Conservation (phyloP, 2,888 invertebrate species). For the Latheticus oryzae region DNA sequence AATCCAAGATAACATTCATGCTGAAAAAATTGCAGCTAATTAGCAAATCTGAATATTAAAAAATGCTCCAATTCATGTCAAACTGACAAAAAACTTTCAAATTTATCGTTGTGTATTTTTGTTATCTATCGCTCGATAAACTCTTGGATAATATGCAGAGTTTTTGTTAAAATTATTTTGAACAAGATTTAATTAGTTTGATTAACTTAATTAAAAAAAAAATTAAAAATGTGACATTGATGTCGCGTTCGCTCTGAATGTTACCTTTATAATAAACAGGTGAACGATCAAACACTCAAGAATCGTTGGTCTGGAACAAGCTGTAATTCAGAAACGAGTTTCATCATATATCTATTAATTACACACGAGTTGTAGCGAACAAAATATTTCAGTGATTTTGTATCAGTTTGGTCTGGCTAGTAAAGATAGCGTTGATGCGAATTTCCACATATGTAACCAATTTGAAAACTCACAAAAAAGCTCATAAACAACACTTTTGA, state of each 20-base stretch:
- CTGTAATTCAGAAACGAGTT: constrained; percentile 25
- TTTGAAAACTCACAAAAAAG: neutral
- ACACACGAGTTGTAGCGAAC: constrained; percentile 34
- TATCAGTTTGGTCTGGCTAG: constrained; percentile 9
- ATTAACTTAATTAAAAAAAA: too few species aligned
- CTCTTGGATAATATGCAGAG: too few species aligned
- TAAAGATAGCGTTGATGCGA: constrained; percentile 19
- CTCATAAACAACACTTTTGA: neutral
- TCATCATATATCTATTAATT: constrained; percentile 38
- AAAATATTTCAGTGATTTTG: constrained; percentile 26
- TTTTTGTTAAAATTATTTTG: too few species aligned
- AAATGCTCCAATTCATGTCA: too few species aligned
- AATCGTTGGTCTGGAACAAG: constrained; percentile 27
- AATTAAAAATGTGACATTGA: too few species aligned
- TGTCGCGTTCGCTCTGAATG: constrained; percentile 23
- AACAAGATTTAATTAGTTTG: too few species aligned
- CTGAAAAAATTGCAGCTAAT: too few species aligned
- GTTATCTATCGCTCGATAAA: too few species aligned
- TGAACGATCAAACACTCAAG: constrained; percentile 34
- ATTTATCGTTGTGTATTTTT: too few species aligned
- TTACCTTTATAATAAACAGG: constrained; percentile 25
- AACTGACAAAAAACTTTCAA: too few species aligned
- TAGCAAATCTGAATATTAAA: too few species aligned
- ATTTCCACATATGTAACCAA: constrained; percentile 9
- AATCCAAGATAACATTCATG: too few species aligned